Percentiles rank a stretch among this genome's conserved stretches.
These are phyloP conservation scores for Phytoseiulus persimilis DNA, from an alignment of 2,888 invertebrate species.

Conservation along the genomic window DNA sequence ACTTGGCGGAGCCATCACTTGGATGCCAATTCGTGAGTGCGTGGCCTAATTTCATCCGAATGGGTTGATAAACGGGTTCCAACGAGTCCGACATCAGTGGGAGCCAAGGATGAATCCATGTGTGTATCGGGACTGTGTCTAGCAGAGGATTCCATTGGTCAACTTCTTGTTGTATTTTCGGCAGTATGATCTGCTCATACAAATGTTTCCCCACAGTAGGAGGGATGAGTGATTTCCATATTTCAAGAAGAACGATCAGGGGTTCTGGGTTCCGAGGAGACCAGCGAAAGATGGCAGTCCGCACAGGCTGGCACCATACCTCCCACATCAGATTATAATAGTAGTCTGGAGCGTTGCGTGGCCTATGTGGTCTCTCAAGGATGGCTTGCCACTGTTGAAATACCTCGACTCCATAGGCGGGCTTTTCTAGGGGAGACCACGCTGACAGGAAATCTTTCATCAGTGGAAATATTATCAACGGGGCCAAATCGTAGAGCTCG, in stretches of 20 bases:
- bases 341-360: constrained; percentile 57
- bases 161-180: constrained; percentile 61
- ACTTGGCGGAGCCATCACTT: constrained; percentile 79
- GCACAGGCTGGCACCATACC: constrained; percentile 75
- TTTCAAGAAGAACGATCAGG: constrained; percentile 66
- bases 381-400: constrained; percentile 52
- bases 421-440: constrained; percentile 68
- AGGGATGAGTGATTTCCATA: constrained; percentile 72
- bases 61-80: constrained; percentile 69
- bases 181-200: constrained; percentile 71
- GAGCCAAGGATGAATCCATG: constrained; percentile 96
- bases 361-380: constrained; percentile 53
- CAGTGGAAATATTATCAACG: constrained; percentile 72
- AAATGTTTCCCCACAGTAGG: constrained; percentile 73
- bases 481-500: constrained; percentile 71
- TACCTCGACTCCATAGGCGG: constrained; percentile 50
- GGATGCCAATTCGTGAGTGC: constrained; percentile 93
- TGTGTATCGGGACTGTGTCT: constrained; percentile 87
- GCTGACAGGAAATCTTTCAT: constrained; percentile 64
- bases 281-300: constrained; percentile 60
- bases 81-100: constrained; percentile 62
- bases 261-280: constrained; percentile 68
- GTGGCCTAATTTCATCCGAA: constrained; percentile 77
- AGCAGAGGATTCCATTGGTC: constrained; percentile 88
- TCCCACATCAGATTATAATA: constrained; percentile 81